Percentiles rank a stretch among this genome's conserved stretches.
These are phyloP conservation scores for Megaceryle alcyon DNA, from an alignment of 2,797 vertebrate species.

Conservation along the genomic window DNA sequence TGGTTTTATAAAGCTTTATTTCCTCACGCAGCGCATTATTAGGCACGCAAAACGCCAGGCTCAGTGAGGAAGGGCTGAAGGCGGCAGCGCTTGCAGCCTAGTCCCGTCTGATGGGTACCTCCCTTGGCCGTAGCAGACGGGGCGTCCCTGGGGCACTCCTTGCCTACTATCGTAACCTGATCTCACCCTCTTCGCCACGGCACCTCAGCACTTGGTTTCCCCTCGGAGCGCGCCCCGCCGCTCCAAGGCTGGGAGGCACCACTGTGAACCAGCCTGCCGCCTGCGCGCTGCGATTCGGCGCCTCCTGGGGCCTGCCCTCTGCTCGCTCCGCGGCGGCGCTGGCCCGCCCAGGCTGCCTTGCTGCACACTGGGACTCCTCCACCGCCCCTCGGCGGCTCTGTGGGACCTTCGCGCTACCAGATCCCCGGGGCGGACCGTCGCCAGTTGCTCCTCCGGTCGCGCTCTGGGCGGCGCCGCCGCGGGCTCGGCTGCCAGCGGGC, in stretches of 20 bases:
- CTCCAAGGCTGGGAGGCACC: background rate
- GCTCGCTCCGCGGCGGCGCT: background rate
- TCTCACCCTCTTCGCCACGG: background rate
- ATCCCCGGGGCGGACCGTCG: background rate
- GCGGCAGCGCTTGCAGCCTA: background rate
- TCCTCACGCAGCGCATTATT: fast-evolving
- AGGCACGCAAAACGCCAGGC: background rate
- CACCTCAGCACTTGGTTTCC: background rate
- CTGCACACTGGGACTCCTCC: background rate
- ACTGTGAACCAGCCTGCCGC: background rate
- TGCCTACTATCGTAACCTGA: background rate
- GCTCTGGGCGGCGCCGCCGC: background rate
- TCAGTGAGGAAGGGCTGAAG: background rate
- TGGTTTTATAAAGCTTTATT: background rate
- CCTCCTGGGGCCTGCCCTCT: background rate
- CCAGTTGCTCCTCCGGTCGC: background rate
- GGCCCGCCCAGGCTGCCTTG: background rate
- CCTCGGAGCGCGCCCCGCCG: background rate
- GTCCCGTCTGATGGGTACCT: background rate
- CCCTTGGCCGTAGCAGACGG: background rate
- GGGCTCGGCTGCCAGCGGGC: background rate
- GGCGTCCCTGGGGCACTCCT: background rate
- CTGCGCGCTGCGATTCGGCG: background rate
- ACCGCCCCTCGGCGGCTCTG: background rate
- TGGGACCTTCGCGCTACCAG: fast-evolving